Percentiles rank a stretch among this genome's conserved stretches.
Evolutionary conservation across 2,888 invertebrate species (phyloP).

Genomic region (Drosophila mimica): DNA sequence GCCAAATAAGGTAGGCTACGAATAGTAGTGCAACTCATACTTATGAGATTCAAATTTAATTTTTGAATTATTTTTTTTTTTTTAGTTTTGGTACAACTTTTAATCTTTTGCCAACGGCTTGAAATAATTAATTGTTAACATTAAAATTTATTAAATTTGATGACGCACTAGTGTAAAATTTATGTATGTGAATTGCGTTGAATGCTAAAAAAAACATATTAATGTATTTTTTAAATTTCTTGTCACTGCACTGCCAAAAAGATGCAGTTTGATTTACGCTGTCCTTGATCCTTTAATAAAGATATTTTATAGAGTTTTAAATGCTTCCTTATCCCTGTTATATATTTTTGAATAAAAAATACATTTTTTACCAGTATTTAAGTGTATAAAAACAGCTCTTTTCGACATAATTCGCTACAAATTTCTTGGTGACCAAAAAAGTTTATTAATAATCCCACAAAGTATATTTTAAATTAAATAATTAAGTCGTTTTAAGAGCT

Average conservation of each 20-base stretch:
- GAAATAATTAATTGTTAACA: constrained; percentile 12
- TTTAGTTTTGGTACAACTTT: not conserved
- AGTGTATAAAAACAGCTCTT: too few relatives aligned
- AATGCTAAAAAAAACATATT: not conserved
- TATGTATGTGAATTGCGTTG: too few relatives aligned
- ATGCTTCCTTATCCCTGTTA: not conserved
- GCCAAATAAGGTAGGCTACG: constrained; percentile 44
- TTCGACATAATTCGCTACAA: too few relatives aligned
- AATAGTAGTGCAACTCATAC: constrained; percentile 18
- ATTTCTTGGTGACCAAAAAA: too few relatives aligned
- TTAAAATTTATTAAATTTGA: constrained; percentile 6
- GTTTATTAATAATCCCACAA: not conserved
- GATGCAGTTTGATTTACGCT: too few relatives aligned
- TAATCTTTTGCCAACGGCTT: not conserved
- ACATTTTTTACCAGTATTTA: too few relatives aligned
- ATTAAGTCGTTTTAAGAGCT: not conserved
- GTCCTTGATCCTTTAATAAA: too few relatives aligned
- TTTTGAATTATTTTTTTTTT: not conserved
- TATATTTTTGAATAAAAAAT: not conserved
- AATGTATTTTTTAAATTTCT: not conserved
- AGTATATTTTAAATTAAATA: not conserved
- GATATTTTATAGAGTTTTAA: too few relatives aligned
- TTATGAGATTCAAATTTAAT: constrained; percentile 10
- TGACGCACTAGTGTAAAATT: not conserved
- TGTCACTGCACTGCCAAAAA: too few relatives aligned